Percentiles rank a stretch among this genome's conserved stretches.
Evolutionary conservation across 1,140 invertebrate species (phyloP).

Genomic region (Pogonomyrmex californicus): DNA sequence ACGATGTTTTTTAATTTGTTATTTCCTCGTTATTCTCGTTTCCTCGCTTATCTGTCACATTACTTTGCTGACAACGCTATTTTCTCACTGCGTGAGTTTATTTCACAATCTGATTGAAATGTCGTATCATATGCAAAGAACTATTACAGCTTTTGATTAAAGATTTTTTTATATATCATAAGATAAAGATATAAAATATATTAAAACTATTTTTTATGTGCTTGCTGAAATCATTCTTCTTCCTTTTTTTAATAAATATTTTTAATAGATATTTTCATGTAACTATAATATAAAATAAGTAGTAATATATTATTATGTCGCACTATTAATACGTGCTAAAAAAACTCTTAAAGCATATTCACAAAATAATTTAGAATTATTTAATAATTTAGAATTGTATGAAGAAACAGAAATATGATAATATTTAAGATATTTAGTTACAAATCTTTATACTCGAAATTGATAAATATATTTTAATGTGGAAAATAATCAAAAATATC

Average conservation of each 20-base stretch:
- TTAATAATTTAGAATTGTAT: not conserved
- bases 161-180: not conserved
- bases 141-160: not conserved
- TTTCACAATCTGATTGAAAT: slow-evolving; percentile 11
- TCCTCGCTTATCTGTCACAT: not conserved
- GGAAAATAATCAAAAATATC: not conserved
- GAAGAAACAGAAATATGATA: not conserved
- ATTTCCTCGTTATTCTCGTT: not conserved
- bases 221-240: not conserved
- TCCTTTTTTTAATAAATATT: not conserved
- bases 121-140: not conserved
- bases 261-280: too few species aligned
- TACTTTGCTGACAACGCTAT: not conserved
- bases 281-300: too few species aligned
- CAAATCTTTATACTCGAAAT: not conserved
- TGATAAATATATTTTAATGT: not conserved
- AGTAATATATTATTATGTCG: not conserved
- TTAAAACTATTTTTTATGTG: not conserved
- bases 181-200: not conserved
- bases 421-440: not conserved
- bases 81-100: not conserved
- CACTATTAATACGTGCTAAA: not conserved
- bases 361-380: not conserved
- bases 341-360: not conserved
- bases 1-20: slow-evolving; percentile 51